Evolutionary conservation across 2,113 vertebrate species (phyloP), one percentile per base, ranked within the genome.

Genomic region (Lepidothrix coronata): DNA sequence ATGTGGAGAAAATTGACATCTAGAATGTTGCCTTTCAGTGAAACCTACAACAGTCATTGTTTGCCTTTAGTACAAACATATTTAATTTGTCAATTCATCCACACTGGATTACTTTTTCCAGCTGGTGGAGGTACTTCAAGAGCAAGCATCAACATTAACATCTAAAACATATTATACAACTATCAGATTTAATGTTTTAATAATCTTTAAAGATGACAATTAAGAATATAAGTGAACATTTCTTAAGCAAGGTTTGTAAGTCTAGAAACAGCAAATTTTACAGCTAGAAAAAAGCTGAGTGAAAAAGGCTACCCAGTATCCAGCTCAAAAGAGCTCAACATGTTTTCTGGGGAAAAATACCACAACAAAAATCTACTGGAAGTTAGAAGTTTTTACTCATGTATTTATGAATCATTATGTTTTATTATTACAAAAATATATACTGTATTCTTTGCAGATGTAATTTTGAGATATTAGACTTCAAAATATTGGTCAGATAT

Each of bases 161-260:
- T 41, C 82, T 88, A 67, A 48, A 88, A 57, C 39, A 39, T 70
- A 92, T 73, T 92, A 83, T 25, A 61, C 68, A 95, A 88, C 55
- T 65, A 88, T 30, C 37, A 89, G 8, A 85, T 88, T 85, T 94
- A 88, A 78, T 79, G 23, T 82, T 95, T 85, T 73, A 88, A 83
- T 82, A 77, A 89, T 94, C 43, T 67, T 71, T 90, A 70, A 92
- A 83, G 71, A 80, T 35, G 85, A 76, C 44, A 95, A 89, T 95
- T 79, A 79, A 87, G 16, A 91, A 17, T 77, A 91, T 46, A 39
- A 76, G 35, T 27, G 83, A 79, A 54, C 23, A 49, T 43, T 68
- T 85, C 85, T 58, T 82, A 82, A 30, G 49, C 17, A 87, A 18
- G 57, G 49, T 73, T 88, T 88, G 14, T 61, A 76, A 58, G 68